phyloP scores from a whole-genome alignment of 2,888 invertebrate genomes.

The Epistrophe grossulariae region DNA sequence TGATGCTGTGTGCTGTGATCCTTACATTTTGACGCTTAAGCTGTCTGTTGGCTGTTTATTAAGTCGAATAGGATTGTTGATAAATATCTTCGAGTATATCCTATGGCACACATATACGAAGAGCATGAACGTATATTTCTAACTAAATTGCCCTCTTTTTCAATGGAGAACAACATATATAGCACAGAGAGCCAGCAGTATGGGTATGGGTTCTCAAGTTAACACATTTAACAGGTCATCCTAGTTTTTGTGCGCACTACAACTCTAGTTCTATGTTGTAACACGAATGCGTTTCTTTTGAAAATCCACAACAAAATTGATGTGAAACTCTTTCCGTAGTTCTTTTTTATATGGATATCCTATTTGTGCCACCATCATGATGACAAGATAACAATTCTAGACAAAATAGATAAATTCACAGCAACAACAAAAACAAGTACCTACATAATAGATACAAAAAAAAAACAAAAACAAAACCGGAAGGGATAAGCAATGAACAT shows the following conservation, averaged over 20 bases:
- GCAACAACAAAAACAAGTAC: not conserved
- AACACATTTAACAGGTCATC: slow-evolving; percentile 41
- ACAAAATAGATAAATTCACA: not conserved
- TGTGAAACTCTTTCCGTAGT: slow-evolving; percentile 11
- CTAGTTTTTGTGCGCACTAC: slow-evolving; percentile 8
- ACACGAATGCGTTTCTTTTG: slow-evolving; percentile 49
- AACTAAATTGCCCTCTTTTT: slow-evolving; percentile 23
- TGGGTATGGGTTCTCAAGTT: slow-evolving; percentile 8
- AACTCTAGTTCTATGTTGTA: not conserved
- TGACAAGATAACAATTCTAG: slow-evolving; percentile 30
- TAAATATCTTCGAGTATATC: slow-evolving; percentile 30
- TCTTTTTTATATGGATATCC: slow-evolving; percentile 4
- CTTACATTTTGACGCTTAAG: slow-evolving; percentile 57
- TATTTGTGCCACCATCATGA: slow-evolving; percentile 35
- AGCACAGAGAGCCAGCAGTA: not conserved
- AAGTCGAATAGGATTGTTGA: slow-evolving; percentile 35
- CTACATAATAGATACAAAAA: too few species aligned
- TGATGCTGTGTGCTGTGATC: slow-evolving; percentile 40
- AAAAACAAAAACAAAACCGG: not conserved
- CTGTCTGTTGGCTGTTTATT: slow-evolving; percentile 45
- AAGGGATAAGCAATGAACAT: slow-evolving; percentile 36
- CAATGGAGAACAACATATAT: not conserved
- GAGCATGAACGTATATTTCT: not conserved
- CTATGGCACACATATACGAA: slow-evolving; percentile 24
- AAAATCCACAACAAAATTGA: slow-evolving; percentile 36